phyloP scores from a whole-genome alignment of 2,113 vertebrate genomes.

The Notarius quadriscutis region DNA sequence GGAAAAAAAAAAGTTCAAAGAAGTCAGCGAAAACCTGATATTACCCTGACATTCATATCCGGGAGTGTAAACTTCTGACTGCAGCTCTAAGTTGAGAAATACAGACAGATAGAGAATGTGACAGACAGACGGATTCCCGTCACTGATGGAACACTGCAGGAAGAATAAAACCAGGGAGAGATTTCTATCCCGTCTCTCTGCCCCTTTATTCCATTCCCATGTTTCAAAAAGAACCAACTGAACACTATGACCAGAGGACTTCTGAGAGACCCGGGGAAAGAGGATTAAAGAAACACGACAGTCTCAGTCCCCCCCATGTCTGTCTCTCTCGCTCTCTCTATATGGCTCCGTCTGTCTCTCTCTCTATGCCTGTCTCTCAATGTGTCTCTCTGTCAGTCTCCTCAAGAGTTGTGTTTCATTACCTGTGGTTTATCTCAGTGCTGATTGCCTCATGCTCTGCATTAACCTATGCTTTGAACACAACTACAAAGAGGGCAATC shows the following conservation, averaged over 20 bases:
- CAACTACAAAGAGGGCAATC: background rate
- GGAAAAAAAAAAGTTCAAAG: too few species aligned
- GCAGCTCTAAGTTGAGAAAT: too few species aligned
- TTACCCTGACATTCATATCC: too few species aligned
- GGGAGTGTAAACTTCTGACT: too few species aligned
- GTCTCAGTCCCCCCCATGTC: too few species aligned
- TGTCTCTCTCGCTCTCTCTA: background rate
- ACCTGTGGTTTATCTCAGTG: background rate
- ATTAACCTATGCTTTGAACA: background rate
- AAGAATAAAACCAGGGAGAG: background rate
- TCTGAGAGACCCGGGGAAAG: background rate
- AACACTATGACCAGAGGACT: background rate
- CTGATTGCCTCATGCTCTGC: background rate
- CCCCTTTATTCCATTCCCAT: background rate
- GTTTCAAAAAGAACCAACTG: background rate
- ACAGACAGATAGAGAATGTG: background rate
- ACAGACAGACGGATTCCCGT: background rate
- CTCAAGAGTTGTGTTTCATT: background rate
- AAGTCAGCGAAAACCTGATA: too few species aligned
- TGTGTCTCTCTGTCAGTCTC: too few species aligned
- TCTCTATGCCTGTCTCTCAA: too few species aligned
- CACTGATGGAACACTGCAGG: background rate
- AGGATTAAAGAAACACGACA: background rate
- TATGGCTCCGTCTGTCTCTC: too few species aligned
- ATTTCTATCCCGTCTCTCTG: background rate